Evolutionary conservation across 2,888 invertebrate species (phyloP), one percentile per base, ranked within the genome.

Genomic region (Geophilus truncorum): DNA sequence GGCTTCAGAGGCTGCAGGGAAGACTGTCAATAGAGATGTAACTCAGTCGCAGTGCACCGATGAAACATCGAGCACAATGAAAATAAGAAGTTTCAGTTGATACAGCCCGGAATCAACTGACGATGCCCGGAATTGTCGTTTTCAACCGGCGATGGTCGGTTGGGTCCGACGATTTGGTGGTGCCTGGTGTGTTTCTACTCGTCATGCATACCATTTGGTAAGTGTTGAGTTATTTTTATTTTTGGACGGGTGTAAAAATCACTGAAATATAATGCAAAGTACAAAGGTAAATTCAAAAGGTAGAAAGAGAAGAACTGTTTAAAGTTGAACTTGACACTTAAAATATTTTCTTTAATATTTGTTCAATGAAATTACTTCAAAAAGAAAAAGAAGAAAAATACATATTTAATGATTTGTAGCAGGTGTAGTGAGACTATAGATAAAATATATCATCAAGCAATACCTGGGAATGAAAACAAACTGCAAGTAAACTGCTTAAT

Each of bases 141-240:
- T 94, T 94, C 88, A 90, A 92, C 85, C 90, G 94, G 85, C 90
- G 95, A 84, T 95, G 95, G 94, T 92, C 93, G 86, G 93, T 94
- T 84, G 95, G 94, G 84, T 94, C 94, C 83, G 94, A 95, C 89
- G 94, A 95, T 89, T 90, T 95, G 84, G 93, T 94, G 83, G 93
- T 95, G 80, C 94, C 95, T 40, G 94, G 93, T 81, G 90, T 91
- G 83, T 92, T 94, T 86, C 90, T 94, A 81, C 90, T 93, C 87
- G 87, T 91, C 82, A 89, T 94, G 84, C 94, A 95, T 88, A 87
- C 92, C 82, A 89, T 93, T 86, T 94, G 94, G 95, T 94, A 87
- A 91, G 91, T 89, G 15, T 28, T 10, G 23, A 70, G 70, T 28
- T 70, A 70, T 70, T 25, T 28, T 28, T 70, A 70, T 28, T 70